phyloP scores from a whole-genome alignment of 2,113 vertebrate genomes.

The Sminthopsis crassicaudata region DNA sequence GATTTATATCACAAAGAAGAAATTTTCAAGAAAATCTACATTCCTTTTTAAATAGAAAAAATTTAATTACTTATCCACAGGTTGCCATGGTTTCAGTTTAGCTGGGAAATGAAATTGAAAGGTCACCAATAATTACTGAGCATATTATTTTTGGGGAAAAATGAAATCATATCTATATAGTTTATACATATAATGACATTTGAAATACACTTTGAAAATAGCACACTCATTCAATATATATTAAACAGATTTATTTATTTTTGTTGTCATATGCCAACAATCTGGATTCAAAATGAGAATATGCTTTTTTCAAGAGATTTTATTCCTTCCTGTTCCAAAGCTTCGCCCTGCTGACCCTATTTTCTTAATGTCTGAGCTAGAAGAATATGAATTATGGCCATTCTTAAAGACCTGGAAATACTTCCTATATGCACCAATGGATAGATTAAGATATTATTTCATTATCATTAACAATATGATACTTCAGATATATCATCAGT shows the following conservation, averaged over 20 bases:
- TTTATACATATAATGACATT: conserved; percentile 63
- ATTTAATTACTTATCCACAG: conserved; percentile 36
- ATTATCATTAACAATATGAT: no score
- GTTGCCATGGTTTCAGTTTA: conserved; percentile 69
- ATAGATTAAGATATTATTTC: no score
- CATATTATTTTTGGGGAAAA: conserved; percentile 47
- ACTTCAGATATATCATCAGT: no score
- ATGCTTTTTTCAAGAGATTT: conserved; percentile 54
- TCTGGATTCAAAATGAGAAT: conserved; percentile 58
- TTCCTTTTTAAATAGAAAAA: conserved; percentile 60
- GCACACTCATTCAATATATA: conserved; percentile 66
- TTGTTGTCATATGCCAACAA: conserved; percentile 2
- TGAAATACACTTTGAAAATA: conserved; percentile 72
- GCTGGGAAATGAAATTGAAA: conserved; percentile 64
- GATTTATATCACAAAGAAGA: conserved; percentile 57
- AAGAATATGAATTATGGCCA: no score
- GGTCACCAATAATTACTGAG: conserved; percentile 59
- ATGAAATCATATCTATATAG: conserved; percentile 55
- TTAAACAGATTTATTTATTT: conserved; percentile 72
- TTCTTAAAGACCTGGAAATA: no score
- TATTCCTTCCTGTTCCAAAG: conserved; percentile 5
- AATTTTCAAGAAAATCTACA: conserved; percentile 38
- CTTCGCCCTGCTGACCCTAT: no score
- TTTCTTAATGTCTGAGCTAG: no score
- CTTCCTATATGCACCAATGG: no score